Evolutionary conservation across 2,888 invertebrate species (phyloP).

Genomic region (Siphlonurus alternatus): DNA sequence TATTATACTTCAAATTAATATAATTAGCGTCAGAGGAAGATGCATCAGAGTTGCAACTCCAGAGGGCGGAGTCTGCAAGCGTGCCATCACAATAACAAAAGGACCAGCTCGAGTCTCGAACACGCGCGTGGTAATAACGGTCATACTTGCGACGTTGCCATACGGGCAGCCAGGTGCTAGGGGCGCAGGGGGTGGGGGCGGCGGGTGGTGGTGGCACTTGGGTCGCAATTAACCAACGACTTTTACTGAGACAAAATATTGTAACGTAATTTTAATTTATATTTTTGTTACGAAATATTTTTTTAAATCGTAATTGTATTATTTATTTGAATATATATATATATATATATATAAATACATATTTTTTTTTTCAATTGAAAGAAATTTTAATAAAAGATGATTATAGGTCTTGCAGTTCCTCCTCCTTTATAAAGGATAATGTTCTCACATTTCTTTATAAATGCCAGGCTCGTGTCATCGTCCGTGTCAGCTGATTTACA

Average conservation of each 20-base stretch:
- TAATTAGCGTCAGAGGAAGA: no score
- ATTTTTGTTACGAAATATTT: not conserved
- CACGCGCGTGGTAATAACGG: not conserved
- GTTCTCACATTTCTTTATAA: no score
- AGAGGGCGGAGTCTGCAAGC: not conserved
- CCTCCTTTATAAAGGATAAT: no score
- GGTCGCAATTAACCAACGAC: not conserved
- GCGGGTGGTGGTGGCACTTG: not conserved
- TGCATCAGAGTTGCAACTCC: no score
- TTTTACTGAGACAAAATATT: no score
- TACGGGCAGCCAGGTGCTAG: not conserved
- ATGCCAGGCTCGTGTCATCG: no score
- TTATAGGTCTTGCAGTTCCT: no score
- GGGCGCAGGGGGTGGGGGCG: not conserved
- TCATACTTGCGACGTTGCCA: not conserved
- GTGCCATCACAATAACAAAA: not conserved
- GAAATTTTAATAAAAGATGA: no score
- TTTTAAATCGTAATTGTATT: not conserved
- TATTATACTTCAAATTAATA: no score
- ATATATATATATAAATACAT: not conserved
- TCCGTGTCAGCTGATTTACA: no score
- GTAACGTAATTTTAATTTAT: no score
- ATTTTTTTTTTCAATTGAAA: no score
- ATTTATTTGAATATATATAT: slow-evolving; percentile 5
- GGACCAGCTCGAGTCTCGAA: not conserved